A percentile compares a stretch with the other conserved stretches of the same genome.
Conservation (phyloP, 2,888 invertebrate species). For the Lordiphosa fenestrarum region DNA sequence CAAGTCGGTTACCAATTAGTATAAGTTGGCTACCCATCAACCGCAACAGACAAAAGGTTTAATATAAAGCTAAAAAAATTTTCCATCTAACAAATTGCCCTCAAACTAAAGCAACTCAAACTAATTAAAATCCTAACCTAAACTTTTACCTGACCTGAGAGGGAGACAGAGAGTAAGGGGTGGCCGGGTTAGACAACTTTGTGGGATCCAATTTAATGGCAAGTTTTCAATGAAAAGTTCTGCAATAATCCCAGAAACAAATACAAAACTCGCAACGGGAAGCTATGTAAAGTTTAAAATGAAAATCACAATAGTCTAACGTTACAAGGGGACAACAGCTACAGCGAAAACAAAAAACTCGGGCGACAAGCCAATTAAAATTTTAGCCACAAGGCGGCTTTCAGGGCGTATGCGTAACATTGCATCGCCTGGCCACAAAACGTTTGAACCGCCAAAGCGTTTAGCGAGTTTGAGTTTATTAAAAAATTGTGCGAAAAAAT, state of each 20-base stretch:
- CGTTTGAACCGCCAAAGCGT: slow-evolving; percentile 35
- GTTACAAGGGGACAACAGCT: slow-evolving; percentile 45
- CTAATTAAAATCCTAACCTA: slow-evolving; percentile 65
- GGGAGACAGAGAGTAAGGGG: background rate
- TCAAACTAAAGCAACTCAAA: slow-evolving; percentile 58
- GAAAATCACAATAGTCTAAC: slow-evolving; percentile 29
- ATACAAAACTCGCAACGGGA: slow-evolving; percentile 37
- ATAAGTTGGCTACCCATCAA: background rate
- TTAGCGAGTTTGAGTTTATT: slow-evolving; percentile 33
- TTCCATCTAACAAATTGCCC: slow-evolving; percentile 53
- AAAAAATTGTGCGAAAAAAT: slow-evolving; percentile 24
- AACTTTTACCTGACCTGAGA: slow-evolving; percentile 57
- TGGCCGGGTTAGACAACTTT: slow-evolving; percentile 15
- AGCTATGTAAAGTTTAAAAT: slow-evolving; percentile 70
- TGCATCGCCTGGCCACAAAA: slow-evolving; percentile 32
- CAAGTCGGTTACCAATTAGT: too few relatives aligned
- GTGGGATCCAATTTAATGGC: slow-evolving; percentile 26
- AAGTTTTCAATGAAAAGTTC: slow-evolving; percentile 29
- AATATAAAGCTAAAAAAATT: slow-evolving; percentile 25
- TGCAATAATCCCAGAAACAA: slow-evolving; percentile 44
- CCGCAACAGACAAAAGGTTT: slow-evolving; percentile 9
- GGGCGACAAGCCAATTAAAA: slow-evolving; percentile 65
- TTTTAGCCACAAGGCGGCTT: slow-evolving; percentile 37
- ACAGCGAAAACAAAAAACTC: slow-evolving; percentile 49
- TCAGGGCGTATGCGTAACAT: slow-evolving; percentile 63